Percentiles rank a stretch among this genome's conserved stretches.
Conservation (phyloP, 2,888 invertebrate genomes). For the Tenthredo mesomela region DNA sequence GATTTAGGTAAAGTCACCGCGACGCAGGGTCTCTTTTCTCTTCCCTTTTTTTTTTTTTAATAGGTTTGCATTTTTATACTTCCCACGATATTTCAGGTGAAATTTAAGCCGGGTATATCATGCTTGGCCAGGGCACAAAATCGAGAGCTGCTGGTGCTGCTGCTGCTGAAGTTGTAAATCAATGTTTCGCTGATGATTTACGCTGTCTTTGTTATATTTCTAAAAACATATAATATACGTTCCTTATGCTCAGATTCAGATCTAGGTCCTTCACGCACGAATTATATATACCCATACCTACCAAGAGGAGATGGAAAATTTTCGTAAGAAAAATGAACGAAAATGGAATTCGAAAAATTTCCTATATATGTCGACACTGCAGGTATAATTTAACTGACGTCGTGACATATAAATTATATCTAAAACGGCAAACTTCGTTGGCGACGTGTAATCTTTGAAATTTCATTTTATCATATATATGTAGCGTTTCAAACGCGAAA, state of each 20-base stretch:
- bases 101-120: conserved; percentile 61
- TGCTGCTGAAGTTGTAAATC: conserved; percentile 67
- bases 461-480: background rate
- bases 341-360: background rate
- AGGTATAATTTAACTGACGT: background rate
- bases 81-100: conserved; percentile 64
- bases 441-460: background rate
- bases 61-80: conserved; percentile 67
- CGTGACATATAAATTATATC: background rate
- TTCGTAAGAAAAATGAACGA: background rate
- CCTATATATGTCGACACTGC: background rate
- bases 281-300: background rate
- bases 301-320: background rate
- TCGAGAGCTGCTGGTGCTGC: no score
- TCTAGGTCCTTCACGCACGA: conserved; percentile 18
- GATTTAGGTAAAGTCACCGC: background rate
- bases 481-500: background rate
- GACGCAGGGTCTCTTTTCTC: background rate
- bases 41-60: background rate
- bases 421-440: background rate
- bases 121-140: conserved; percentile 16
- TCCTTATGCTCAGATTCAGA: background rate
- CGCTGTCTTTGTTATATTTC: conserved; percentile 26
- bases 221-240: background rate
- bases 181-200: conserved; percentile 70